Percentiles rank a stretch among this genome's conserved stretches.
phyloP scores from a whole-genome alignment of 2,797 vertebrate species.

The Bryconaethiops microstoma region DNA sequence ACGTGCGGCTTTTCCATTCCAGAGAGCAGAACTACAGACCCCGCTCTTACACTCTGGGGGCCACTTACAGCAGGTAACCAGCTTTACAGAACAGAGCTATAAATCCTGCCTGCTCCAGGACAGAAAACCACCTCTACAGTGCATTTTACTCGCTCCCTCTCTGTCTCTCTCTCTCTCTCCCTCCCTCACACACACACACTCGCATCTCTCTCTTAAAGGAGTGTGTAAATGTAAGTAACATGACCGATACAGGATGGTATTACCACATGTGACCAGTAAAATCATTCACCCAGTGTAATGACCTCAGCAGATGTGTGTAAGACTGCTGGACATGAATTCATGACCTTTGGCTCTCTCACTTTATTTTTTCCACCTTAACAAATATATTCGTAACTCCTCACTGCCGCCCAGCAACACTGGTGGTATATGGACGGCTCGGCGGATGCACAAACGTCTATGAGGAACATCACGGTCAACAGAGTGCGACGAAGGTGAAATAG shows the following conservation, averaged over 20 bases:
- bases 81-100: constrained; percentile 74
- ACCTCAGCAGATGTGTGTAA: constrained; percentile 54
- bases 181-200: constrained; percentile 47
- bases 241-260: constrained; percentile 57
- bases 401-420: too few species aligned
- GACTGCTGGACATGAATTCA: constrained; percentile 56
- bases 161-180: constrained; percentile 9
- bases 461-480: too few species aligned
- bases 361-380: constrained; percentile 1
- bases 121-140: constrained; percentile 41
- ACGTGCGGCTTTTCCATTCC: constrained; percentile 75
- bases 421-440: too few species aligned
- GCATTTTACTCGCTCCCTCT: constrained; percentile 10
- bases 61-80: constrained; percentile 79
- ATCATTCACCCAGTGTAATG: constrained; percentile 32
- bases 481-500: too few species aligned
- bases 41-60: constrained; percentile 73
- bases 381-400: not conserved
- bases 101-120: constrained; percentile 70
- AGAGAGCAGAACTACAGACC: constrained; percentile 66
- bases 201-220: constrained; percentile 48
- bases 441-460: too few species aligned
- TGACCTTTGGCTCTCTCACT: constrained; percentile 11
- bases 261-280: constrained; percentile 57
- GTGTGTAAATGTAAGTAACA: constrained; percentile 57